These are phyloP conservation scores for Mustela erminea DNA, from an alignment of 2,797 vertebrate genomes.

Conservation along the genomic window DNA sequence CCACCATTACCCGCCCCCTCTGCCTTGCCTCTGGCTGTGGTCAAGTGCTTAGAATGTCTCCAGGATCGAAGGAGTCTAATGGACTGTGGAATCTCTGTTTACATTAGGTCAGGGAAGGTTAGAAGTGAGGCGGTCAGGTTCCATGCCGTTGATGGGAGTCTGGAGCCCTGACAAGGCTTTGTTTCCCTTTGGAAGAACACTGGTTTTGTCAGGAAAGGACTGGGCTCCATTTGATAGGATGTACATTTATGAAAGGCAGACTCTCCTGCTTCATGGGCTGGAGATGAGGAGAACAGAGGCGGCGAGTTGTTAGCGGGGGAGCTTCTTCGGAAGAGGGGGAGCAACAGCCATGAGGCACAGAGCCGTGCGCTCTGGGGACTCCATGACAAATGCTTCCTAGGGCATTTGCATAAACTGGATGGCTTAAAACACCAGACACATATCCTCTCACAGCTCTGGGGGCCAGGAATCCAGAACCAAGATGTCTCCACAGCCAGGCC, in stretches of 20 bases:
- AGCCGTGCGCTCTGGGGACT: no score
- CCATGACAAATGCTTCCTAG: neutral
- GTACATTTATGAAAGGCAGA: neutral
- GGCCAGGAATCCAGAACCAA: neutral
- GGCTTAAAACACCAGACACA: neutral
- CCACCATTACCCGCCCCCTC: neutral
- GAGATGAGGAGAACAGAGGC: neutral
- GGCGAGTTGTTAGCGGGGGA: fast-evolving
- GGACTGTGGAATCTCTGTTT: neutral
- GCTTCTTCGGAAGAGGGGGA: neutral
- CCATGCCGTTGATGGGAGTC: neutral
- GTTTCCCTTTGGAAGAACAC: neutral
- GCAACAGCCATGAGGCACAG: neutral
- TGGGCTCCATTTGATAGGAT: neutral
- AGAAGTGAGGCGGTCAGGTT: neutral
- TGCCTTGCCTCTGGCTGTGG: neutral
- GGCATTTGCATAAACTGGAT: no score
- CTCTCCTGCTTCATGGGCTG: neutral
- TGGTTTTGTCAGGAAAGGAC: neutral
- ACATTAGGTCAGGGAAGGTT: neutral
- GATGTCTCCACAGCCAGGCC: fast-evolving
- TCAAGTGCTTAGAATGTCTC: neutral
- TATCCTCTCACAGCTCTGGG: neutral
- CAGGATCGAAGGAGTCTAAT: neutral
- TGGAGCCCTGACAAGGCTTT: neutral